Evolutionary conservation across 2,797 vertebrate genomes (phyloP), one percentile per base, ranked within the genome.

Genomic region (Semotilus atromaculatus): DNA sequence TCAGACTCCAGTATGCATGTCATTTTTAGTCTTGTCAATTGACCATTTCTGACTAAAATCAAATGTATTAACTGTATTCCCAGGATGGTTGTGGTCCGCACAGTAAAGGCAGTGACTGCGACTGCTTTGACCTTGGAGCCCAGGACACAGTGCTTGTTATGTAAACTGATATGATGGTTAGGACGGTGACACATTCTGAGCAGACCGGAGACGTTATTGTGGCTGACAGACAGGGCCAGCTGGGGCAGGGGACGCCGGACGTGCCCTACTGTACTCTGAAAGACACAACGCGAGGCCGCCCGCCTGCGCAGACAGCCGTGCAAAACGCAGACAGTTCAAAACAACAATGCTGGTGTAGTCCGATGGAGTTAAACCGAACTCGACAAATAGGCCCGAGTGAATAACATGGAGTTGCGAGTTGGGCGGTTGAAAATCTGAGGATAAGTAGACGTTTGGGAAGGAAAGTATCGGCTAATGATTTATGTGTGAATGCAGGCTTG

Each of bases 131-230:
- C 86, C 82, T 84, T 88, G 84, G 34, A 82, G 82, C 45, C 53
- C 70, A 78, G 71, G 74, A 86, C 81, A 76, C 53, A 16, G 53
- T 11, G 53, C 67, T 79, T 58, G 84, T 86, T 82, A 80, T 88
- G 85, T 85, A 84, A 86, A 84, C 86, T 29, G 73, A 88, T 89
- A 82, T 83, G 73, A 87, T 86, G 68, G 53, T 88, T 90, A 86
- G 81, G 68, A 83, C 53, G 38, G 71, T 78, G 84, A 85, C 88
- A 75, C 71, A 53, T 82, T 80, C 68, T 45, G 84, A 76, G 84
- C 84, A 64, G 81, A 55, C 67, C 67, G 36, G 68, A 75, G 73
- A 38, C n/a, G 13, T 80, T 86, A 87, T 80, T 64, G 60, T 18
- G 80, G 64, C 64, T 89, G 86, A 90, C 83, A 77, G 85, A 68